Conservation (phyloP, 2,797 vertebrate genomes). For the Malacoraja senta region DNA sequence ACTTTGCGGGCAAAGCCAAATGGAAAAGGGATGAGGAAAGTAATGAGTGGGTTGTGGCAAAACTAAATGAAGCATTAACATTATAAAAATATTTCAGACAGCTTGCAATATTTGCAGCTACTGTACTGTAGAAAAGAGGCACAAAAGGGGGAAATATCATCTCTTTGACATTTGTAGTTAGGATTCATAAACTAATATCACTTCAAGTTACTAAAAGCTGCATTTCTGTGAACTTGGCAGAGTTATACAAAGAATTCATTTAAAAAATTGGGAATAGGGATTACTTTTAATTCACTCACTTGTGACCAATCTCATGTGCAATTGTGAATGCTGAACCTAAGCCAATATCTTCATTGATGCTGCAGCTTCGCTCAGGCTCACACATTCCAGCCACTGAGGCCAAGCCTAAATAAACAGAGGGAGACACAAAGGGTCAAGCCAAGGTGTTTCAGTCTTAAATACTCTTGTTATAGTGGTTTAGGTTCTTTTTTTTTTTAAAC, state of each 20-base stretch:
- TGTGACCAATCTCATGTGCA: constrained; percentile 98
- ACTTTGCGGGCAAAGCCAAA: neutral
- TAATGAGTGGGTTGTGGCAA: neutral
- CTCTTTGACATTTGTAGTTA: constrained; percentile 47
- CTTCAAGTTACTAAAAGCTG: constrained; percentile 33
- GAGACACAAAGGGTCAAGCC: constrained; percentile 77
- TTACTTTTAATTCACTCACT: constrained; percentile 74
- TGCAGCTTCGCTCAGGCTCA: constrained; percentile 96
- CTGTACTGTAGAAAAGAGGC: constrained; percentile 56
- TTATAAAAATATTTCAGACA: constrained; percentile 47
- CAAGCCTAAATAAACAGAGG: constrained; percentile 81
- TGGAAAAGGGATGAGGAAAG: constrained; percentile 37
- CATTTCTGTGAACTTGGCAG: constrained; percentile 29
- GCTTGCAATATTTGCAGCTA: constrained; percentile 60
- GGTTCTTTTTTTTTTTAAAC: constrained; percentile 61
- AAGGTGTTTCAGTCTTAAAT: constrained; percentile 71
- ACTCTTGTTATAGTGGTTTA: constrained; percentile 64
- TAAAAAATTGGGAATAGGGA: constrained; percentile 38
- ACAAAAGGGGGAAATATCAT: constrained; percentile 66
- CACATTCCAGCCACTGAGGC: constrained; percentile 99
- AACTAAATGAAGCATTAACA: constrained; percentile 46
- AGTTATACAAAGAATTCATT: constrained; percentile 37
- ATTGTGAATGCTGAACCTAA: constrained; percentile 97
- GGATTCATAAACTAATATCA: constrained; percentile 29
- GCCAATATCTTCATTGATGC: constrained; percentile 99